Evolutionary conservation across 2,113 vertebrate species (phyloP), one percentile per base, ranked within the genome.

Genomic region (Boulengeromyrus knoepffleri): DNA sequence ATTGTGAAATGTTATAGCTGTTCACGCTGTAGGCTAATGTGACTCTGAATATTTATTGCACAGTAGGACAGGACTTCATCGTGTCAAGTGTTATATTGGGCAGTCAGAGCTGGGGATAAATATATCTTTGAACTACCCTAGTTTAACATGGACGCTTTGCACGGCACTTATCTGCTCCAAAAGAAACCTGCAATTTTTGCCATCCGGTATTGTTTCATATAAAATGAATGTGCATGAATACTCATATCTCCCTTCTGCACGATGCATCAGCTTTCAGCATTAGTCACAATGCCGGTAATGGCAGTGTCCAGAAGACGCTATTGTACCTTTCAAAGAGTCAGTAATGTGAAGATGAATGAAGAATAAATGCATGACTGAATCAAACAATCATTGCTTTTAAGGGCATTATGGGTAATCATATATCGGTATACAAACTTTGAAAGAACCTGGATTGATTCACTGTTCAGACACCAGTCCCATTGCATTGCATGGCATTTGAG

Each of bases 1-100:
- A 80, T 80, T 80, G 36, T 80, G 74, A 80, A 80, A 80, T 42
- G 74, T 80, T 80, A 80, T 24, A 46, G 83, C 83, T 85, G n/a
- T 47, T 85, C 31, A 85, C 42, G 6, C 12, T 85, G 19, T 24
- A 24, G 83, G 24, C 39, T 47, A 47, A 45, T 46, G 45, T 47
- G 45, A 47, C 17, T 42, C 19, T 21, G 80, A 85, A 46, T 85
- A 42, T 47, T 85, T 85, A 85, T 85, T 13, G 45, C 21, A 85
- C 21, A 45, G 19, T n/a, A 24, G 83, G 45, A 47, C 45, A 21
- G 36, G 74, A 80, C 36, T 42, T 80, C 74, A 42, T 42, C 15
- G 12, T 42, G 74, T 80, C 36, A 19, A 42, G 36, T 42, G 74
- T 80, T 80, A 42, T 21, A 80, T 19, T 80, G 36, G 31, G 13